Base-by-base conservation (phyloP, 2,113 vertebrate genomes). In the Hypocryptadius cinnamomeus region DNA sequence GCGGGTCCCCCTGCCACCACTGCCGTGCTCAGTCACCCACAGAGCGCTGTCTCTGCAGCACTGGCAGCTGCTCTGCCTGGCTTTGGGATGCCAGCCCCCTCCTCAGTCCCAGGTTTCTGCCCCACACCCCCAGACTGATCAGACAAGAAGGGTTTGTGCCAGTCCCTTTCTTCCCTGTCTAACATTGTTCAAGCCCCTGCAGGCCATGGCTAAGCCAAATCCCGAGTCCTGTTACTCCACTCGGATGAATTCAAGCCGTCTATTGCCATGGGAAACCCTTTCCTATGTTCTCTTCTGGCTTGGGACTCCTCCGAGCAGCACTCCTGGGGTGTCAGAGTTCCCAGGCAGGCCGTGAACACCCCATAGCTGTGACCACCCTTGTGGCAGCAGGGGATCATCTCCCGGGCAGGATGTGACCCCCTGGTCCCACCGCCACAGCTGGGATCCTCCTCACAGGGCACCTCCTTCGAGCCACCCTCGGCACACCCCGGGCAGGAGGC, bases 151-250 rank as follows among this genome's bases (percentile, higher is more conserved):
- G 3, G 4, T 64, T 57, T 13, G 30, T 17, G 31, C 44, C 53
- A 64, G 61, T 1, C 0, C 51, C 33, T 4, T 70, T 57, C 45
- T 28, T 50, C 25, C n/a, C 30, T 15, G 17, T 11, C 3, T 2
- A 28, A 23, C 3, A n/a, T 3, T 6, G 2, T 33, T 20, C 60
- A 69, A n/a, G 22, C 15, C 4, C 11, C 47, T 7, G 0, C 30
- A 16, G 6, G 5, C 60, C 4, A 0, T 1, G n/a, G 69, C 47
- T 47, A 21, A 81, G 7, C 27, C 27, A 63, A 44, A 48, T 21
- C 50, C 33, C 12, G 4, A 16, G 3, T 6, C 30, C 42, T 3
- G 7, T 39, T 48, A 17, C 39, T 50, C 48, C 35, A 54, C 5
- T 10, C 69, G 31, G 23, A 64, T 23, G 63, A 51, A 50, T 30